These are phyloP conservation scores for Zygogramma bicolorata DNA, from an alignment of 2,888 invertebrate genomes.

Conservation along the genomic window DNA sequence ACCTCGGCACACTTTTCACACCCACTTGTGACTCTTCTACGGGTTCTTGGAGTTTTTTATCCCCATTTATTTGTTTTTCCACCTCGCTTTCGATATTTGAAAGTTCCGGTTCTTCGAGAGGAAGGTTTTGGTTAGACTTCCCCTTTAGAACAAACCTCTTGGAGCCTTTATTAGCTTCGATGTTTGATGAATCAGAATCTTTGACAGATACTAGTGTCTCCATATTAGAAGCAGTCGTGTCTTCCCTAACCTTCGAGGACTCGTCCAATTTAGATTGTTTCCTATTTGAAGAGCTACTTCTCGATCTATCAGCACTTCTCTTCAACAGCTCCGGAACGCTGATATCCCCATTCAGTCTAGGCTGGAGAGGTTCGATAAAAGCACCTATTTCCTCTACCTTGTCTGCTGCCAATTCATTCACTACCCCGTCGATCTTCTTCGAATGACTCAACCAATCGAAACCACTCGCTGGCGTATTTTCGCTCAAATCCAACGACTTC, in stretches of 20 bases:
- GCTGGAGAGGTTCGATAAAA: background rate
- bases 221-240: background rate
- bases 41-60: too few species aligned
- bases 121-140: background rate
- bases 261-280: background rate
- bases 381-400: background rate
- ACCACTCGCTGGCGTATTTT: background rate
- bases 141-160: background rate
- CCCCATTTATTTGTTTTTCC: too few species aligned
- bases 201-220: background rate
- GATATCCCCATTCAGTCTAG: background rate
- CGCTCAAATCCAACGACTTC: background rate
- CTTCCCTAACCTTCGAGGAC: background rate
- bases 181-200: background rate
- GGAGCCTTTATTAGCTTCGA: background rate
- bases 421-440: background rate
- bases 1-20: slow-evolving; percentile 11
- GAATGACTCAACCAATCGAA: background rate
- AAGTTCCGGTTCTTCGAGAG: background rate
- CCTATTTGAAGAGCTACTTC: background rate
- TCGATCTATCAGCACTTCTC: background rate
- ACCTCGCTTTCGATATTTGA: background rate
- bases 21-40: background rate
- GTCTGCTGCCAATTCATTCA: too few species aligned
- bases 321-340: background rate